Conservation (phyloP, 2,888 invertebrate species). For the Tachystola acroxantha region DNA sequence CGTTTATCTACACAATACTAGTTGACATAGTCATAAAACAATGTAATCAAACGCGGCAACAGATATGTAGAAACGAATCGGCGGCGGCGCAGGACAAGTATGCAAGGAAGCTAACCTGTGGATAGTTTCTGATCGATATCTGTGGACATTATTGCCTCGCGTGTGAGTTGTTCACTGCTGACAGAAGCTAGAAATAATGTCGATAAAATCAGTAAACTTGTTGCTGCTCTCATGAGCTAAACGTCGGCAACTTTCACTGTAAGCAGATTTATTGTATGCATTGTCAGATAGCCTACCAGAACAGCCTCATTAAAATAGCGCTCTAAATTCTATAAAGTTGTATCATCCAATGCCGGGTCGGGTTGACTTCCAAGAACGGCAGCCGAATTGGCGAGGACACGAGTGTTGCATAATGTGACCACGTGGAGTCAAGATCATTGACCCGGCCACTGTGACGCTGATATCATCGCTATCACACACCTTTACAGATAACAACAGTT, state of each 20-base stretch:
- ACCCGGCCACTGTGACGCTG: slow-evolving; percentile 51
- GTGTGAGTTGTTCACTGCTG: slow-evolving; percentile 42
- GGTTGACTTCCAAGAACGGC: slow-evolving; percentile 25
- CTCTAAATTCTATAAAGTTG: not conserved
- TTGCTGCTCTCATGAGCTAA: slow-evolving; percentile 32
- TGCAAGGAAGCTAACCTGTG: slow-evolving; percentile 34
- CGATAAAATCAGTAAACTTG: slow-evolving; percentile 40
- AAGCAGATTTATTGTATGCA: not conserved
- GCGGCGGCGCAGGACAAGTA: slow-evolving; percentile 8
- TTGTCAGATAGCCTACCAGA: too few relatives aligned
- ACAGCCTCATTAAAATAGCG: not conserved
- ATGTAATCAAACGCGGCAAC: slow-evolving; percentile 46
- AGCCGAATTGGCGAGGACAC: slow-evolving; percentile 28
- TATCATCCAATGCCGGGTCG: slow-evolving; percentile 28
- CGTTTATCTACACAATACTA: slow-evolving; percentile 42
- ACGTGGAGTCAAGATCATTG: slow-evolving; percentile 60
- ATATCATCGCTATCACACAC: slow-evolving; percentile 54
- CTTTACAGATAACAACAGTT: slow-evolving; percentile 48
- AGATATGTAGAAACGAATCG: slow-evolving; percentile 26
- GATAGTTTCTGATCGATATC: slow-evolving; percentile 44
- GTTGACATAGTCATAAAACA: slow-evolving; percentile 46
- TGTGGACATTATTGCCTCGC: slow-evolving; percentile 37
- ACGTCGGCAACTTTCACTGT: slow-evolving; percentile 47
- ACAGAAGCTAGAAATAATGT: slow-evolving; percentile 37
- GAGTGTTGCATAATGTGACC: slow-evolving; percentile 50